These are phyloP conservation scores for Palloptera scutellata DNA, from an alignment of 2,888 invertebrate genomes.

Conservation along the genomic window DNA sequence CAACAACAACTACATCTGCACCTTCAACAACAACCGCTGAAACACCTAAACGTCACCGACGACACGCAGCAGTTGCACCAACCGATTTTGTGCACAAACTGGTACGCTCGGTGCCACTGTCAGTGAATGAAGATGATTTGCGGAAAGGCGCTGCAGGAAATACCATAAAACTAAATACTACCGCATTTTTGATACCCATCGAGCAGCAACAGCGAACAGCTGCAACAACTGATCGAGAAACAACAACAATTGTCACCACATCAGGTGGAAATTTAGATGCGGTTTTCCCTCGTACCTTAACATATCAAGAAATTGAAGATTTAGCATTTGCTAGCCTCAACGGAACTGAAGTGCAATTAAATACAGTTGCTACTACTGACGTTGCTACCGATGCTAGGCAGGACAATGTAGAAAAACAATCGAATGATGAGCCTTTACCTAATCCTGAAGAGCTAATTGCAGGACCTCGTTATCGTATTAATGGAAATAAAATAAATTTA, in stretches of 20 bases:
- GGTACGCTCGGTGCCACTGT: constrained; percentile 53
- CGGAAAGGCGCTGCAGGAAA: constrained; percentile 44
- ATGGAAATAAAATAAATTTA: constrained; percentile 45
- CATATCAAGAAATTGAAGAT: constrained; percentile 57
- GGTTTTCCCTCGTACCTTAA: constrained; percentile 9
- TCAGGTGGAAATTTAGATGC: constrained; percentile 1
- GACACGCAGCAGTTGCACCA: constrained; percentile 44
- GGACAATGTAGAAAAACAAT: constrained; percentile 22
- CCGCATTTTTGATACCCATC: constrained; percentile 50
- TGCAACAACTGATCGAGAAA: background rate
- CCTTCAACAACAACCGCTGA: constrained; percentile 5
- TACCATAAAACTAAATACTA: constrained; percentile 56
- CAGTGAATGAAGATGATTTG: constrained; percentile 48
- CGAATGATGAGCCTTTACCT: constrained; percentile 53
- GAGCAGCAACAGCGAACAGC: constrained; percentile 9
- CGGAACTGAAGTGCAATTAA: constrained; percentile 49
- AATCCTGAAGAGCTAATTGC: constrained; percentile 59
- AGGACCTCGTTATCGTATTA: constrained; percentile 52
- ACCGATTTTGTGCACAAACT: constrained; percentile 57
- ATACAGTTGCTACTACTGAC: constrained; percentile 24
- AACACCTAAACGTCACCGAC: constrained; percentile 27
- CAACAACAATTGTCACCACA: constrained; percentile 21
- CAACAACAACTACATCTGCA: background rate
- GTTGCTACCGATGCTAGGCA: constrained; percentile 31
- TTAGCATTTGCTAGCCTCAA: constrained; percentile 60